Evolutionary conservation across 2,888 invertebrate genomes (phyloP).

Genomic region (Brachyptera putata): DNA sequence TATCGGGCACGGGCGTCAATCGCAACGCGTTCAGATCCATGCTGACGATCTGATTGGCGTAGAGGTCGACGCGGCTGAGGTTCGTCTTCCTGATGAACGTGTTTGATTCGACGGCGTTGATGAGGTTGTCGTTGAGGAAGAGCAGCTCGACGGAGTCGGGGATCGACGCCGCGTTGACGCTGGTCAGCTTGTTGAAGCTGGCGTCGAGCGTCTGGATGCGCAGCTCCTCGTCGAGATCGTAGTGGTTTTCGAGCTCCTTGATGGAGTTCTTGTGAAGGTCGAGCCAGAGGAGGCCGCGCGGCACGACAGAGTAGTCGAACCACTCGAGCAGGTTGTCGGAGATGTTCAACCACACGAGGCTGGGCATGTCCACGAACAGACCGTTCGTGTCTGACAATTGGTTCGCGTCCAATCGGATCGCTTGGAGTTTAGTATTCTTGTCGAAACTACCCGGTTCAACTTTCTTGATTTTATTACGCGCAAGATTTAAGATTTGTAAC

Average conservation of each 20-base stretch:
- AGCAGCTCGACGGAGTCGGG: conserved; percentile 81
- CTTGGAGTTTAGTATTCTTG: conserved; percentile 73
- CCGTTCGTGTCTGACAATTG: conserved; percentile 75
- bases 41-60: conserved; percentile 85
- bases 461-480: conserved; percentile 73
- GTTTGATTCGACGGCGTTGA: conserved; percentile 79
- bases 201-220: conserved; percentile 79
- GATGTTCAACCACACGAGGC: conserved; percentile 83
- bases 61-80: conserved; percentile 84
- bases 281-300: conserved; percentile 77
- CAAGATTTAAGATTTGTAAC: conserved; percentile 81
- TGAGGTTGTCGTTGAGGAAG: conserved; percentile 85
- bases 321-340: conserved; percentile 84
- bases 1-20: conserved; percentile 72
- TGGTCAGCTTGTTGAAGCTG: conserved; percentile 83
- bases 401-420: conserved; percentile 83
- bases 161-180: conserved; percentile 69
- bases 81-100: conserved; percentile 86
- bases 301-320: conserved; percentile 85
- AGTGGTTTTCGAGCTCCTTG: conserved; percentile 70
- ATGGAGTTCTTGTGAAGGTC: conserved; percentile 87
- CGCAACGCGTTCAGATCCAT: conserved; percentile 86
- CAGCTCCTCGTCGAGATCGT: conserved; percentile 64
- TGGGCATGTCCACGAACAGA: conserved; percentile 76
- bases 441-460: conserved; percentile 81